Percentiles rank a stretch among this genome's conserved stretches.
Conservation (phyloP, 2,888 invertebrate genomes). For the Desoria tigrina region DNA sequence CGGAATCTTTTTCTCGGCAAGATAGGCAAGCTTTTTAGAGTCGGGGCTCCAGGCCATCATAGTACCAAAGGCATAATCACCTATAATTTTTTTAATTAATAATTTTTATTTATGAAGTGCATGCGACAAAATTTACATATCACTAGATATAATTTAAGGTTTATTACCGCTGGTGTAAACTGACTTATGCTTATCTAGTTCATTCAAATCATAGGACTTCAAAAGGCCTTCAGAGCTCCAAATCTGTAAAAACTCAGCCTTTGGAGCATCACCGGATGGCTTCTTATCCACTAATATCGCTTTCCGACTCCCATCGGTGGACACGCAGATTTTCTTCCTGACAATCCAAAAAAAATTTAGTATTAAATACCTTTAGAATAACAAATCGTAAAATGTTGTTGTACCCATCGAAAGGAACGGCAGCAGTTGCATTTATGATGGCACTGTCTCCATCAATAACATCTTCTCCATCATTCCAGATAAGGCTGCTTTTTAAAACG, state of each 20-base stretch:
- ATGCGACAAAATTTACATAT: background rate
- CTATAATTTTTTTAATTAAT: background rate
- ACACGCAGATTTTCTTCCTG: slow-evolving; percentile 40
- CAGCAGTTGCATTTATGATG: slow-evolving; percentile 21
- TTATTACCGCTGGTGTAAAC: slow-evolving; percentile 70
- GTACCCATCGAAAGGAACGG: slow-evolving; percentile 25
- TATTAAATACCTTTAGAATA: background rate
- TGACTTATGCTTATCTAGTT: slow-evolving; percentile 75
- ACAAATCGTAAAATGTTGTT: no score
- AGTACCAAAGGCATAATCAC: slow-evolving; percentile 52
- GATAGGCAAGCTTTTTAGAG: slow-evolving; percentile 71
- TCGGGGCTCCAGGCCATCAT: slow-evolving; percentile 67
- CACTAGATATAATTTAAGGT: slow-evolving; percentile 46
- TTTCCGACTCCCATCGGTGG: slow-evolving; percentile 36
- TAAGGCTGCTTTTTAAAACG: slow-evolving; percentile 33
- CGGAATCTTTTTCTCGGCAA: slow-evolving; percentile 76
- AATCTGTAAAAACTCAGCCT: slow-evolving; percentile 66
- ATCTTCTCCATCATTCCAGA: slow-evolving; percentile 4
- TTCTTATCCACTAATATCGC: slow-evolving; percentile 41
- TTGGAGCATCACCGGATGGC: slow-evolving; percentile 17
- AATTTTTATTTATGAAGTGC: background rate
- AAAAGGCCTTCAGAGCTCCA: slow-evolving; percentile 66
- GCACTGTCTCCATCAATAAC: slow-evolving; percentile 15
- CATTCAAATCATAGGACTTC: slow-evolving; percentile 69
- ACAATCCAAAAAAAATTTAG: background rate